Evolutionary conservation across 2,113 vertebrate species (phyloP).

Genomic region (Clarias batrachus): DNA sequence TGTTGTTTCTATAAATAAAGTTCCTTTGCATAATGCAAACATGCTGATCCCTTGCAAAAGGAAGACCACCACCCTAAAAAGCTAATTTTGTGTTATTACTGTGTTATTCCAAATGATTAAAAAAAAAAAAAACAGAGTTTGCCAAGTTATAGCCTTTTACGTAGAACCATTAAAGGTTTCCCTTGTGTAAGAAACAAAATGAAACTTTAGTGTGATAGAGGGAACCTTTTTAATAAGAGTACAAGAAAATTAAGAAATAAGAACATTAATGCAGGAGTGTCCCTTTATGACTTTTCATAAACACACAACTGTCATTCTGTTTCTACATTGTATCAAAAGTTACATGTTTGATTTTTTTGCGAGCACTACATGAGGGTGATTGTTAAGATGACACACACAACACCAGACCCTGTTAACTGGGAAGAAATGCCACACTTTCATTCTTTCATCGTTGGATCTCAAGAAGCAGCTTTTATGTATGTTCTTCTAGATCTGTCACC

Average conservation of each 20-base stretch:
- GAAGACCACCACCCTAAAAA: not conserved
- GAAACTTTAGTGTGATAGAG: not conserved
- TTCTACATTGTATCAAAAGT: not conserved
- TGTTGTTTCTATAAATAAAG: not conserved
- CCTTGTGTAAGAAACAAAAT: not conserved
- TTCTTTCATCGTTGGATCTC: not conserved
- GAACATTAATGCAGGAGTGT: not conserved
- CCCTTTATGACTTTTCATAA: not conserved
- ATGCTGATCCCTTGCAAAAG: not conserved
- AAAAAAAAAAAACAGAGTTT: not conserved
- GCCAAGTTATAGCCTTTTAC: not conserved
- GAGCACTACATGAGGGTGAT: not conserved
- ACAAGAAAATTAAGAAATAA: not conserved
- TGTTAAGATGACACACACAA: not conserved
- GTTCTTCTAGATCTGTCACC: not conserved
- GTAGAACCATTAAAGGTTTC: not conserved
- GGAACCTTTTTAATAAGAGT: not conserved
- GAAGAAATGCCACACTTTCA: conserved; percentile 26
- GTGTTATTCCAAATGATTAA: no score
- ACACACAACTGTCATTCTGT: not conserved
- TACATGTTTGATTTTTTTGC: not conserved
- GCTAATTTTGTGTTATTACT: not conserved
- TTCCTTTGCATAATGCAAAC: not conserved
- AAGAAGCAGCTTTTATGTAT: conserved; percentile 30
- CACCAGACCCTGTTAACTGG: conserved; percentile 38